Evolutionary conservation across 2,888 invertebrate species (phyloP).

Genomic region (Dynastes grantii): DNA sequence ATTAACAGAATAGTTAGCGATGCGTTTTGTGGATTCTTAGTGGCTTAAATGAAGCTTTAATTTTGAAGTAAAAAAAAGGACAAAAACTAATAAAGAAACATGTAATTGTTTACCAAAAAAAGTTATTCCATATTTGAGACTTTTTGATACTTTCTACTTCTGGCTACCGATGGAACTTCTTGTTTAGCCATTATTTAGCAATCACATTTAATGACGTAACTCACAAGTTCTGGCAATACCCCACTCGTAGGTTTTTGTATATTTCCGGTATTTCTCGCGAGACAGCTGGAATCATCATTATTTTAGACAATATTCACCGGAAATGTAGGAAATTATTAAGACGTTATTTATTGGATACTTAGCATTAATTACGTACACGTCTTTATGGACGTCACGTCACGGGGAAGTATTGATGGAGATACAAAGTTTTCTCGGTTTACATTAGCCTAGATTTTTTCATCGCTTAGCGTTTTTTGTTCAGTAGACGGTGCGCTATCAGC

Average conservation of each 20-base stretch:
- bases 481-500: not conserved
- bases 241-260: not conserved
- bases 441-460: constrained; percentile 3
- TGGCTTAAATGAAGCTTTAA: no score
- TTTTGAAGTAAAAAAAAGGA: no score
- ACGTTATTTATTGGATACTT: not conserved
- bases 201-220: not conserved
- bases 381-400: not conserved
- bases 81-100: no score
- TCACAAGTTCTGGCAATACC: not conserved
- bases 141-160: not conserved
- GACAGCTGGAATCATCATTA: not conserved
- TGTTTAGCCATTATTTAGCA: not conserved
- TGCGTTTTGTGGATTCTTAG: no score
- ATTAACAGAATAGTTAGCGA: no score
- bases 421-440: not conserved
- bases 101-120: no score
- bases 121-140: no score
- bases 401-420: not conserved
- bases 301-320: not conserved
- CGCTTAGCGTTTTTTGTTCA: not conserved
- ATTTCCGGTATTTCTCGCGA: not conserved
- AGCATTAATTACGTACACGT: not conserved
- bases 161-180: not conserved
- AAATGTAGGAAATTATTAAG: not conserved